Base-by-base conservation (phyloP, 2,797 vertebrate genomes). In the Oreonectes daqikongensis region DNA sequence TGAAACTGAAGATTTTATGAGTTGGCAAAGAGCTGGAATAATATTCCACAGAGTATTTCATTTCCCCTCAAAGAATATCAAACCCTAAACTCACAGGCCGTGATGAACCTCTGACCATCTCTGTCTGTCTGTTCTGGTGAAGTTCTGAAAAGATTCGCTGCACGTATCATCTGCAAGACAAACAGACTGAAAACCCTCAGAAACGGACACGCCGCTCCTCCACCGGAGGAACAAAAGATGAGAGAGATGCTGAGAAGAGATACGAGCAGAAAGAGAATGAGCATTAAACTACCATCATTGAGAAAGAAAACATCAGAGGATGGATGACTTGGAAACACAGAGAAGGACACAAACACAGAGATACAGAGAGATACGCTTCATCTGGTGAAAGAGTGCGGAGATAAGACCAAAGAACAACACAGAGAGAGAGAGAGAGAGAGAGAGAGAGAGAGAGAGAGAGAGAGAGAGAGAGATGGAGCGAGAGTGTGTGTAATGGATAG, bases 401-500 rank as follows among this genome's bases (percentile, higher is more conserved):
- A 60, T 55, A 65, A 77, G 69, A 71, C 9, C 26, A 60, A 59
- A 72, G 48, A 78, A 72, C 24, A 65, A 78, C 48, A 48, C 46
- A 14, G 12, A 42, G 40, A 42, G 38, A 40, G 9, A 40, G 40
- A 42, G 32, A 6, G 32, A 6, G 32, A 70, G 17, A 48, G 46
- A 20, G 48, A 20, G 53, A 50, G 15, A 55, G 79, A 32, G 1
- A 15, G 42, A 14, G 42, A 15, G 12, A 6, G 32, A 40, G 38
- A 40, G 5, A 48, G 2, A 17, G 18, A 50, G 48, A 50, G 48
- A 20, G 22, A 26, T 0, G 18, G 7, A 50, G 48, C 7, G 18
- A n/a, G 64, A 44, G 48, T 50, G 48, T 50, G 48, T 50, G n/a
- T 55, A 90, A 91, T 85, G 80, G 70, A 79, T 75, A 87, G 86